Evolutionary conservation across 2,113 vertebrate genomes (phyloP).

Genomic region (Verasper variegatus): DNA sequence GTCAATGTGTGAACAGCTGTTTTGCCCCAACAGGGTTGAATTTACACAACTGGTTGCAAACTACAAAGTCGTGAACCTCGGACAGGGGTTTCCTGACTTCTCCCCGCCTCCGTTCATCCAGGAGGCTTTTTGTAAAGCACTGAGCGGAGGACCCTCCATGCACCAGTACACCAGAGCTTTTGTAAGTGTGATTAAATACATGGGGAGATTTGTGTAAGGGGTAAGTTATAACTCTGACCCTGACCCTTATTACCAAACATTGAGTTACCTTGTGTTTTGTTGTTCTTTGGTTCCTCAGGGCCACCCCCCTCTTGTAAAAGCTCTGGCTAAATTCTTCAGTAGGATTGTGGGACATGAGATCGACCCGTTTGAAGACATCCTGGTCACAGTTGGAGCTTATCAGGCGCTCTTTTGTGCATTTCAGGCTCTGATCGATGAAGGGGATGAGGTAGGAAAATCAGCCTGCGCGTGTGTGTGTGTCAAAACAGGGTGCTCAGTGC

Average conservation of each 20-base stretch:
- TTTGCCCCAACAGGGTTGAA: conserved; percentile 87
- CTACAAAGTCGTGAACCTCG: conserved; percentile 90
- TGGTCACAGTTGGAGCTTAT: conserved; percentile 94
- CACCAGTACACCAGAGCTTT: conserved; percentile 95
- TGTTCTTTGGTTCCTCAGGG: conserved; percentile 81
- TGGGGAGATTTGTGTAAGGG: background rate
- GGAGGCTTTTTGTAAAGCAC: conserved; percentile 85
- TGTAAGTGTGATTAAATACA: conserved; percentile 78
- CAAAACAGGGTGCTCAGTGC: too few species aligned
- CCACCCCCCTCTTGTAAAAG: conserved; percentile 87
- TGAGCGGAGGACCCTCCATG: conserved; percentile 79
- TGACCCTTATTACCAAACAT: background rate
- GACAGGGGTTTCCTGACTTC: conserved; percentile 95
- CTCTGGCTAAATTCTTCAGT: conserved; percentile 88
- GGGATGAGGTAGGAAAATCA: conserved; percentile 87
- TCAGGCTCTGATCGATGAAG: conserved; percentile 91
- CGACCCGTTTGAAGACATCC: conserved; percentile 86
- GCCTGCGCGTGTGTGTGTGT: too few species aligned
- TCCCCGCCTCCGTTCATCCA: conserved; percentile 86
- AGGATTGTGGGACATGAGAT: conserved; percentile 86
- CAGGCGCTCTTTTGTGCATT: conserved; percentile 91
- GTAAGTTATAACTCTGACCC: background rate
- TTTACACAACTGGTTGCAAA: conserved; percentile 83
- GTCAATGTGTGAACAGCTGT: background rate
- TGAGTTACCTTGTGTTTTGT: background rate